Evolutionary conservation across 2,797 vertebrate genomes (phyloP), one percentile per base, ranked within the genome.

Genomic region (Poliocrania exsul): DNA sequence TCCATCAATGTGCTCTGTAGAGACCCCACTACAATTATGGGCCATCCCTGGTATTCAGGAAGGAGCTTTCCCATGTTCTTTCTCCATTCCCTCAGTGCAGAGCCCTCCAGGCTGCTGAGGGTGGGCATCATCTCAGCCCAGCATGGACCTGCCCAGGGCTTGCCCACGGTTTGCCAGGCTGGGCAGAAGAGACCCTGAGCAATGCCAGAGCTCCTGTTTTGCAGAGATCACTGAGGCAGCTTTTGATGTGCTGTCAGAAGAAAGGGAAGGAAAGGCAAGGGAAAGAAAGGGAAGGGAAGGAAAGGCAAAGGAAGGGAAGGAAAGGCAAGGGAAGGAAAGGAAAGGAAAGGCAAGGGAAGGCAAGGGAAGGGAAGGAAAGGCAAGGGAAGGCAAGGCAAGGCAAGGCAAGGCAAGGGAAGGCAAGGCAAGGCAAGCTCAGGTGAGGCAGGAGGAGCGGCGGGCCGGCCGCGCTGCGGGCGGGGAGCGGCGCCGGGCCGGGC

Each of bases 51-150:
- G 0, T 3, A 5, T 11, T 16, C 8, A 5, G 40, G 49, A 49
- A 79, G 58, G 44, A 38, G 6, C 44, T 82, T 84, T 42, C 75
- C 72, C 35, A 4, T 26, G 53, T 35, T 5, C 18, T 44, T 17
- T 24, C 47, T 11, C 42, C 15, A 3, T 24, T 11, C 23, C n/a
- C 7, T 3, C 57, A 5, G 53, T 2, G 3, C 62, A 13, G 49
- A 84, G 8, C 19, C 28, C 14, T 13, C 4, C 0, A 0, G 16
- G n/a, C 40, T 65, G 60, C 69, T 0, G 2, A 56, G 61, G 53
- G 29, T 1, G 0, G 16, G 21, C 4, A 42, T 61, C 35, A 6
- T 23, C 35, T 13, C 66, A 25, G 33, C 31, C 88, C 74, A 42
- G 26, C 13, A 0, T 1, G 20, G 9, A 31, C 40, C 50, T 42